Evolutionary conservation across 2,113 vertebrate species (phyloP), one percentile per base, ranked within the genome.

Genomic region (Sterrhoptilus dennistouni): DNA sequence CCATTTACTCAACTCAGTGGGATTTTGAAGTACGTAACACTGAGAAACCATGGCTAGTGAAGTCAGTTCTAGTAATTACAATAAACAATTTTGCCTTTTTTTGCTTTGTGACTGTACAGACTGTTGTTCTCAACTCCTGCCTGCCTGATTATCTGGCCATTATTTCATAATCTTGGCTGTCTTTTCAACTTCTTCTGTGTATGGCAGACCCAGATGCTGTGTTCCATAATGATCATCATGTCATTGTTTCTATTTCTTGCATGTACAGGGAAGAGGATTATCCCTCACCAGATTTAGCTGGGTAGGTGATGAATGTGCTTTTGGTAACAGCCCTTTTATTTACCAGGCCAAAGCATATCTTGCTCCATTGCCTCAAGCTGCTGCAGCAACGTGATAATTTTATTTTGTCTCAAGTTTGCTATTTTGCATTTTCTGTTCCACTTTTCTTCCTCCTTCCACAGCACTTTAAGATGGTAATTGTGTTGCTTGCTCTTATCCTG

Each of bases 231-330:
- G 91, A 96, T 63, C 92, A 82, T 56, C 84, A 19, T 94, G 57
- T 97, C 96, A 72, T 54, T 97, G 66, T 98, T 95, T 98, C 97
- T 98, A 84, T 99, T 97, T 99, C 95, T 98, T 98, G 50, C 97
- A 95, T 96, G 54, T 97, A 93, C 98, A 99, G 99, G 99, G 99
- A 98, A 98, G 98, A 98, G 98, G 98, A 98, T 97, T 99, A 97
- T 98, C 98, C 95, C 98, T 98, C 97, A 98, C 98, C 98, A 99
- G 98, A 98, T 99, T 99, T 97, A 99, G 99, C 98, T 99, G 99
- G 99, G 99, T 99, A 99, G 98, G 99, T 99, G 98, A 97, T 27
- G 1, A 89, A 64, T 6, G 16, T 68, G 38, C 92, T 93, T 93
- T 90, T 18, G 6, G 3, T 77, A 92, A 70, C 89, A 75, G 96